Base-by-base conservation (phyloP, 2,797 vertebrate species). In the Neosilurus hyrtlii region DNA sequence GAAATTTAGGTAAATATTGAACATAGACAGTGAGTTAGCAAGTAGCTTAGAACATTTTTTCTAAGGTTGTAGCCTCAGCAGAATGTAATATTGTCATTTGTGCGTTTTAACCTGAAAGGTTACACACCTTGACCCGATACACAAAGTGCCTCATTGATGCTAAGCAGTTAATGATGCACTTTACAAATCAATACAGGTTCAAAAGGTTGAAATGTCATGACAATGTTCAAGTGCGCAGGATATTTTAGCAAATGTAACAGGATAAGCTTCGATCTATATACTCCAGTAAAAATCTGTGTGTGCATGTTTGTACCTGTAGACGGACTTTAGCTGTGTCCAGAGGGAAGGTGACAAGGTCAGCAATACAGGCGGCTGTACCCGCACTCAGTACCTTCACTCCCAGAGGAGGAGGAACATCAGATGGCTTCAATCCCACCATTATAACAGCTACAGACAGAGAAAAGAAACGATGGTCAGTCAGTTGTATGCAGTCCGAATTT, bases 321-420 rank as follows among this genome's bases (percentile, higher is more conserved):
- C 96, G 91, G 89, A 97, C 96, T 96, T 97, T 97, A 66, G 96
- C 96, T 0, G 96, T 97, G 93, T 97, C 96, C 93, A 97, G 90
- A 54, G 96, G 96, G 87, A 97, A 97, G 12, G 96, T 97, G 91
- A 96, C 88, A 0, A 96, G 86, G 35, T 97, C 96, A 0, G 95
- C 96, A 35, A 96, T 90, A 73, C 96, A 97, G 37, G 95, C 96
- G 0, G 95, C 95, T 0, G 90, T 89, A 1, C 95, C 96, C 0
- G 96, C 96, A 0, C 96, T 96, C 43, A 95, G 88, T 90, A 96
- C 95, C 91, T 96, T 96, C 82, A 97, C 94, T 14, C 90, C 94
- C 85, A 95, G 91, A 30, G 96, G 94, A 57, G 96, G 95, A 52
- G 93, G 93, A 77, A 93, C 89, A 26, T 96, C 95, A 0, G 94